Base-by-base conservation (phyloP, 2,113 vertebrate genomes). In the Vireo altiloquus region DNA sequence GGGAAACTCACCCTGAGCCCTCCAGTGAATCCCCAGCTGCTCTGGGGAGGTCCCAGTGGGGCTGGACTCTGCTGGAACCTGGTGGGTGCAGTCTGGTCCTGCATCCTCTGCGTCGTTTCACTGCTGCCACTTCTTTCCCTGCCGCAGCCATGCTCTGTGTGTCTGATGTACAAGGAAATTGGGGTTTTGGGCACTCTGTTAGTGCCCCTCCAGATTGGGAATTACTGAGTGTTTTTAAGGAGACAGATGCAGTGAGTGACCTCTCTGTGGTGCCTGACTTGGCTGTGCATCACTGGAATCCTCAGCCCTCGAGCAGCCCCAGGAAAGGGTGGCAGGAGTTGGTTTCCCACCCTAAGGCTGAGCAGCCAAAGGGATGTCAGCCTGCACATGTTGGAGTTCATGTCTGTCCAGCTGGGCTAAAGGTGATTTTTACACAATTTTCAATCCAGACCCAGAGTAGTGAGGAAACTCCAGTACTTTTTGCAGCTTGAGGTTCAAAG, bases 361-460 rank as follows among this genome's bases (percentile, higher is more conserved):
- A 14, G 27, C 72, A 87, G 85, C 47, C 21, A 21, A 7, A 15
- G 6, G 47, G 27, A 11, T 14, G 66, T 22, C 25, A 15, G 30
- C 7, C 46, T 35, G 31, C 37, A 3, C 0, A 0, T 1, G n/a
- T 16, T 42, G 10, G 11, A 10, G 35, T 39, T n/a, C 4, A 3
- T 50, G 10, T 33, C 56, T 52, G 7, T 23, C 44, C 50, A 2
- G 0, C 10, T 33, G 39, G 15, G 65, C 54, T 49, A 7, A 18
- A 46, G 27, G 54, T 8, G 28, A 6, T 20, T 64, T 56, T n/a
- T 49, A 64, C 40, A 14, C 44, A 49, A 7, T 31, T 31, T 6
- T 15, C 14, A 54, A 42, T 64, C 25, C 33, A 10, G 40, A 66
- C 11, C 24, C 70, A 40, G 66, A 64, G 40, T 10, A 60, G 46